phyloP scores from a whole-genome alignment of 2,888 invertebrate genomes.

The Amphipoea oculea region DNA sequence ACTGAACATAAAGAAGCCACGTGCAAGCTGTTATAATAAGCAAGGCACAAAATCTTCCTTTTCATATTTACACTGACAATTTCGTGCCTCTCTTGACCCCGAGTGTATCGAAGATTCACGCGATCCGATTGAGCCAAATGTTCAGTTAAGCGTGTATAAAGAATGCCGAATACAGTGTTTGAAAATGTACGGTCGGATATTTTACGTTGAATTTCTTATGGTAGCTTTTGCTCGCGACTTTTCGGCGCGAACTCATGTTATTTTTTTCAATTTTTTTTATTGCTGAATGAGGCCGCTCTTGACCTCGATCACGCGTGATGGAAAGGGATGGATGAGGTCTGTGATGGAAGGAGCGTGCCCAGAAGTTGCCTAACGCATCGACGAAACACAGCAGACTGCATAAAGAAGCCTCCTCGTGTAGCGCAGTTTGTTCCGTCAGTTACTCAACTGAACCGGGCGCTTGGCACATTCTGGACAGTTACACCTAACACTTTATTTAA shows the following conservation, averaged over 20 bases:
- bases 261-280: too few species aligned
- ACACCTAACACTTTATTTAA: too few species aligned
- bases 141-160: constrained; percentile 33
- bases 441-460: too few species aligned
- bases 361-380: too few species aligned
- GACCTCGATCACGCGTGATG: too few species aligned
- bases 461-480: too few species aligned
- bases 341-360: too few species aligned
- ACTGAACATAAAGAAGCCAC: constrained; percentile 1
- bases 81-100: constrained; percentile 34
- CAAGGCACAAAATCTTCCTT: constrained; percentile 8
- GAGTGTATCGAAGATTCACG: constrained; percentile 38
- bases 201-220: constrained; percentile 5
- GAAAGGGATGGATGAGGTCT: too few species aligned
- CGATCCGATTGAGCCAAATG: constrained; percentile 49
- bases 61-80: constrained; percentile 34
- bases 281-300: too few species aligned
- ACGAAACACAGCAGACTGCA: too few species aligned
- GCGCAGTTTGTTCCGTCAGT: too few species aligned
- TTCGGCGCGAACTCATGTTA: not conserved
- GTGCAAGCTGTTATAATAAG: constrained; percentile 1
- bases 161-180: constrained; percentile 28
- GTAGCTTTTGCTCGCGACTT: not conserved
- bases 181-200: constrained; percentile 21
- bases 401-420: too few species aligned